Base-by-base conservation (phyloP, 1,140 invertebrate species). In the Pseudomyrmex concolor region DNA sequence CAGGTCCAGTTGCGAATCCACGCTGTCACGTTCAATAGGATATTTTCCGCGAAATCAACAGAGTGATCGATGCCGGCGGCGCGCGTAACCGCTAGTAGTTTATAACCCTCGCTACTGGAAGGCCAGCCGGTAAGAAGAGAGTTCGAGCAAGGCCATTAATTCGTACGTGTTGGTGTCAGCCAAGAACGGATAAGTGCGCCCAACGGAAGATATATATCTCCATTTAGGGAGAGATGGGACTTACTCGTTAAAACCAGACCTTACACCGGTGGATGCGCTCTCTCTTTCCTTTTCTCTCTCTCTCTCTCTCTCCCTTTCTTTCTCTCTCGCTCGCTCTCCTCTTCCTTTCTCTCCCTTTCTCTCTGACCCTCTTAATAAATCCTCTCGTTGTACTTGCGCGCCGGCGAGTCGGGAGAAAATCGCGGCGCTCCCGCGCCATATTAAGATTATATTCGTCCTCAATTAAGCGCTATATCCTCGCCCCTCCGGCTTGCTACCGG, bases 121-220 rank as follows among this genome's bases (percentile, higher is more conserved):
- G 71, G 48, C 66, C 67, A 72, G 45, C 67, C 50, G 12, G 62
- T 81, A 82, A 89, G 84, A 89, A 86, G 76, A 77, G 84, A 88
- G 80, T 88, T 87, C 84, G 87, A 84, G 89, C 86, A 88, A 84
- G 91, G 92, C 91, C 91, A 92, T 93, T 93, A 93, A 93, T 92
- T 93, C 91, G 91, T 92, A 92, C 91, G 91, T 92, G 92, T 91
- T 91, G 90, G 92, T 93, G 92, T 93, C 92, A 92, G 92, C 92
- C 92, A 93, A 92, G 91, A 93, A 92, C 90, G 91, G 90, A 93
- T 92, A 93, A 93, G 92, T 92, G 92, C 92, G 90, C 91, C 92
- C 90, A 91, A 83, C 89, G 91, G 89, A 93, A 93, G 91, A 93
- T 93, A 93, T 93, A 93, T 93, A 93, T 92, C 92, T 92, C 91